These are phyloP conservation scores for Pachycephus smyrnensis DNA, from an alignment of 2,888 invertebrate species.

Conservation along the genomic window DNA sequence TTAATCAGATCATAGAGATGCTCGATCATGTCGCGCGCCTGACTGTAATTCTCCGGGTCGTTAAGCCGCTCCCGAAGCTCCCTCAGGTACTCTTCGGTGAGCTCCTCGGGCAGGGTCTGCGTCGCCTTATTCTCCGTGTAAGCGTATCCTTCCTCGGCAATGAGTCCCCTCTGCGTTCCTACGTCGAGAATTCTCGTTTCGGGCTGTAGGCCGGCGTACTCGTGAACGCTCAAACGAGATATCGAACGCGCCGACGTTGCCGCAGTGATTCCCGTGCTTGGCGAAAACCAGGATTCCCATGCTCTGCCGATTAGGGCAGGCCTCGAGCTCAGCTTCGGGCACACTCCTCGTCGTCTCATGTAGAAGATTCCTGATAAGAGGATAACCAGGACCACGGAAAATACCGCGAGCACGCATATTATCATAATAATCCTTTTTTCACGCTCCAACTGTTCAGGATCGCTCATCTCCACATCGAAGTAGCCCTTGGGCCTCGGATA, in stretches of 20 bases:
- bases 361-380: constrained; percentile 57
- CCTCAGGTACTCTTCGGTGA: constrained; percentile 79
- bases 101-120: constrained; percentile 80
- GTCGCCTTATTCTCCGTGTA: constrained; percentile 74
- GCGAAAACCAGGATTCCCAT: constrained; percentile 51
- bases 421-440: constrained; percentile 61
- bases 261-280: constrained; percentile 59
- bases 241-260: constrained; percentile 74
- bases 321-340: constrained; percentile 59
- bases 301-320: constrained; percentile 51
- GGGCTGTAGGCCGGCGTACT: constrained; percentile 74
- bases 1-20: constrained; percentile 81
- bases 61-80: constrained; percentile 77
- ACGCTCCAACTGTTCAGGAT: constrained; percentile 58
- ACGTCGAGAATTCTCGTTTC: constrained; percentile 71
- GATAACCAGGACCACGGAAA: constrained; percentile 55
- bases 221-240: constrained; percentile 73
- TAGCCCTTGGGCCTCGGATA: constrained; percentile 60
- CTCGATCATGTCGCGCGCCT: constrained; percentile 83
- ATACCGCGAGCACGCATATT: constrained; percentile 56
- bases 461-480: constrained; percentile 63
- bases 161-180: constrained; percentile 51
- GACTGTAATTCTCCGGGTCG: constrained; percentile 79
- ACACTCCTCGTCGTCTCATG: constrained; percentile 60
- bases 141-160: constrained; percentile 48